These are phyloP conservation scores for Pangasius mekongensis DNA, from an alignment of 2,797 vertebrate genomes.

Conservation along the genomic window DNA sequence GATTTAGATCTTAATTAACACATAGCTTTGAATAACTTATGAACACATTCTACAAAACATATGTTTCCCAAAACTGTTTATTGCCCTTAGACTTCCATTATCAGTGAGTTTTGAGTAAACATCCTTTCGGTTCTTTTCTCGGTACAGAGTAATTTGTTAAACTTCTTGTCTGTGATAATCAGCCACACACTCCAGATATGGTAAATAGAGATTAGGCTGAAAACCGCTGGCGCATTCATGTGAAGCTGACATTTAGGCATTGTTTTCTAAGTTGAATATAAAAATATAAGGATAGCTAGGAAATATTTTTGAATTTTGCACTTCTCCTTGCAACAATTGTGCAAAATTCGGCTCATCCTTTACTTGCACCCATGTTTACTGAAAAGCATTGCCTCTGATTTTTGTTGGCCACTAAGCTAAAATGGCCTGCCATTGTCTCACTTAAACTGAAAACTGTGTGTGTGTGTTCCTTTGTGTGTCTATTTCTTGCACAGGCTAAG, in stretches of 20 bases:
- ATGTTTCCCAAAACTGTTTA: slow-evolving; percentile 7
- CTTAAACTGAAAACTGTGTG: slow-evolving; percentile 40
- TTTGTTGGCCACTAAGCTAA: slow-evolving; percentile 16
- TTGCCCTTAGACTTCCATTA: not conserved
- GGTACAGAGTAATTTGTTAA: not conserved
- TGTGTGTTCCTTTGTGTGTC: slow-evolving; percentile 26
- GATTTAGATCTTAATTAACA: slow-evolving; percentile 11
- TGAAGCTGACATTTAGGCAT: slow-evolving; percentile 1
- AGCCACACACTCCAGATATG: not conserved
- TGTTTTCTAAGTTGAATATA: not conserved
- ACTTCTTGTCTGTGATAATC: slow-evolving; percentile 15
- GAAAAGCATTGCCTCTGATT: not conserved
- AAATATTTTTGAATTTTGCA: not conserved
- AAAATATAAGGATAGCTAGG: not conserved
- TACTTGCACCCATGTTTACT: not conserved
- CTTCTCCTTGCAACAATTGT: not conserved
- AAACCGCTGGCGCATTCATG: not conserved
- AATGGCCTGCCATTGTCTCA: slow-evolving; percentile 48
- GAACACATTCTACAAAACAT: not conserved
- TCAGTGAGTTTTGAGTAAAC: not conserved
- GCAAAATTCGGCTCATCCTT: not conserved
- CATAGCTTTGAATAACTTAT: not conserved
- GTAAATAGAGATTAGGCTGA: slow-evolving; percentile 1
- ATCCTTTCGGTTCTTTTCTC: not conserved
- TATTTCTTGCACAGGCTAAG: slow-evolving; percentile 82